Evolutionary conservation across 2,797 vertebrate species (phyloP).

Genomic region (Spondyliosoma cantharus): DNA sequence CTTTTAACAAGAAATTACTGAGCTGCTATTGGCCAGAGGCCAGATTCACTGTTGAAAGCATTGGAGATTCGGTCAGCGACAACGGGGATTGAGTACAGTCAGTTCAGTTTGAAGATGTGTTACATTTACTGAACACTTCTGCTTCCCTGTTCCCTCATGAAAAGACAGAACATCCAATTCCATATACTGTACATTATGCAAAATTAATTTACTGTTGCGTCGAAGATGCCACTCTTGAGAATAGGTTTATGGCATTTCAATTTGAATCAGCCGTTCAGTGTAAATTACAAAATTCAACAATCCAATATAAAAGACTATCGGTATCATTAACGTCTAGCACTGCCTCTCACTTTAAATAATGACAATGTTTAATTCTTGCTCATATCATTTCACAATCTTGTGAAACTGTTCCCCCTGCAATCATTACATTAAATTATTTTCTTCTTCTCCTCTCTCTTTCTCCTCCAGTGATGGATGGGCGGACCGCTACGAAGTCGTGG

Average conservation of each 20-base stretch:
- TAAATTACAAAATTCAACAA: constrained; percentile 27
- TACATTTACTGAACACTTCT: neutral
- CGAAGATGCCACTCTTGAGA: neutral
- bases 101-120: neutral
- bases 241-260: constrained; percentile 8
- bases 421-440: neutral
- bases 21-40: neutral
- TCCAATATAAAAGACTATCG: constrained; percentile 12
- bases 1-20: constrained; percentile 3
- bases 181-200: neutral
- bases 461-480: constrained; percentile 95
- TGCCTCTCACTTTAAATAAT: constrained; percentile 9
- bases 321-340: constrained; percentile 15
- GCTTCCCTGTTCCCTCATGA: no score
- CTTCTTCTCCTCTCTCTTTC: constrained; percentile 21
- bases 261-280: constrained; percentile 15
- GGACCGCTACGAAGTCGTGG: constrained; percentile 98
- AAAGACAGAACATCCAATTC: neutral
- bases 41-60: constrained; percentile 4
- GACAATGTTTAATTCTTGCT: constrained; percentile 17
- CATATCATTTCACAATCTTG: neutral
- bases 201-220: neutral
- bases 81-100: neutral
- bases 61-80: neutral
- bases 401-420: neutral